Percentiles rank a stretch among this genome's conserved stretches.
These are phyloP conservation scores for Leptatherina wallacei DNA, from an alignment of 2,797 vertebrate species.

Conservation along the genomic window DNA sequence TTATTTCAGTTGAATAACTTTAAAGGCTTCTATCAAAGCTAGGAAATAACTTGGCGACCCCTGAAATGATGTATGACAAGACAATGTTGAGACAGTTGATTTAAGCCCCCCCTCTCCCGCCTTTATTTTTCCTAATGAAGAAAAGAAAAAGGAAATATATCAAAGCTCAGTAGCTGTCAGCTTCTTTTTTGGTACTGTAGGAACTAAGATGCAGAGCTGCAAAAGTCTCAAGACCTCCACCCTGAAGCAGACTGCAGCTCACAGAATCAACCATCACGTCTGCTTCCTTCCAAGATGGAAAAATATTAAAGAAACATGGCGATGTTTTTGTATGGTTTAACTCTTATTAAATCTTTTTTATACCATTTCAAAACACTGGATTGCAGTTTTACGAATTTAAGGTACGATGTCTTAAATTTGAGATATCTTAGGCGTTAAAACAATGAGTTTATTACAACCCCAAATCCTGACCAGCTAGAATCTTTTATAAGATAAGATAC, in stretches of 20 bases:
- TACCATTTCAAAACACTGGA: too few species aligned
- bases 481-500: too few species aligned
- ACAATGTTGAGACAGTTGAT: not conserved
- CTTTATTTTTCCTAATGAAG: constrained; percentile 6
- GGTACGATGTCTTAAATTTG: too few species aligned
- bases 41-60: constrained; percentile 1
- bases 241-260: constrained; percentile 49
- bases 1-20: not conserved
- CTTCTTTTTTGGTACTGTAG: constrained; percentile 50
- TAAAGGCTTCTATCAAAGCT: not conserved
- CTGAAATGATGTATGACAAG: not conserved
- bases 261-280: constrained; percentile 34
- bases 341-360: too few species aligned
- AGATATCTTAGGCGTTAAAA: too few species aligned
- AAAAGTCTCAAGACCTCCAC: constrained; percentile 30
- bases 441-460: too few species aligned
- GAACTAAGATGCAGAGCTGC: constrained; percentile 32
- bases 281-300: constrained; percentile 5
- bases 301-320: constrained; percentile 1
- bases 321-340: not conserved
- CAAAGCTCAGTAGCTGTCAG: constrained; percentile 54
- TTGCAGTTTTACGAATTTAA: too few species aligned
- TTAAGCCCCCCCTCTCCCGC: not conserved
- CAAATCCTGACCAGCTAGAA: too few species aligned
- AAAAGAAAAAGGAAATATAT: constrained; percentile 28